These are phyloP conservation scores for Stenodera caucasica DNA, from an alignment of 2,888 invertebrate genomes.

Conservation along the genomic window DNA sequence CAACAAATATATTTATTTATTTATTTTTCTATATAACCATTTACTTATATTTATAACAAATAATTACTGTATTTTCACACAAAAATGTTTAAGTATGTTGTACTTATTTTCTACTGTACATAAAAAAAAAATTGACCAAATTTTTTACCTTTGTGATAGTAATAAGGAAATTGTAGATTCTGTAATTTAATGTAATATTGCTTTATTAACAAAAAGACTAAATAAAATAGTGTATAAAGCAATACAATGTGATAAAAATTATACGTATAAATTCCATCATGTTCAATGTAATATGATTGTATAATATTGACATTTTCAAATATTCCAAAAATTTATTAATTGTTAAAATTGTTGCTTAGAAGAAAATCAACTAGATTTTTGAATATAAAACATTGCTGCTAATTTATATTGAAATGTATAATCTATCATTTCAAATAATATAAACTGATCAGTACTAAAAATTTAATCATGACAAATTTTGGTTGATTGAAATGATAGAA, in stretches of 20 bases:
- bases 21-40: neutral
- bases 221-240: conserved; percentile 21
- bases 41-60: neutral
- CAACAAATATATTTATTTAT: neutral
- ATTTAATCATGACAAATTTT: too few relatives aligned
- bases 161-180: neutral
- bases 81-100: neutral
- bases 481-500: too few relatives aligned
- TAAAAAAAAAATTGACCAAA: conserved; percentile 2
- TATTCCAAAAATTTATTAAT: neutral
- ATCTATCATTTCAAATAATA: neutral
- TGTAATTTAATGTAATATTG: conserved; percentile 14
- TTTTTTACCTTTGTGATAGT: conserved; percentile 5
- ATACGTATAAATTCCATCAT: conserved; percentile 20
- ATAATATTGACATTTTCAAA: neutral
- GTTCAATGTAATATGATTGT: conserved; percentile 4
- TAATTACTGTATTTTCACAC: too few relatives aligned
- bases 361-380: too few relatives aligned
- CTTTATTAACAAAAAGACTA: conserved; percentile 15
- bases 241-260: conserved; percentile 27
- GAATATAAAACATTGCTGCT: neutral
- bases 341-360: neutral
- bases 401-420: neutral
- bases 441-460: too few relatives aligned
- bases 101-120: neutral